Evolutionary conservation across 2,797 vertebrate species (phyloP), one percentile per base, ranked within the genome.

Genomic region (Natrix natrix): DNA sequence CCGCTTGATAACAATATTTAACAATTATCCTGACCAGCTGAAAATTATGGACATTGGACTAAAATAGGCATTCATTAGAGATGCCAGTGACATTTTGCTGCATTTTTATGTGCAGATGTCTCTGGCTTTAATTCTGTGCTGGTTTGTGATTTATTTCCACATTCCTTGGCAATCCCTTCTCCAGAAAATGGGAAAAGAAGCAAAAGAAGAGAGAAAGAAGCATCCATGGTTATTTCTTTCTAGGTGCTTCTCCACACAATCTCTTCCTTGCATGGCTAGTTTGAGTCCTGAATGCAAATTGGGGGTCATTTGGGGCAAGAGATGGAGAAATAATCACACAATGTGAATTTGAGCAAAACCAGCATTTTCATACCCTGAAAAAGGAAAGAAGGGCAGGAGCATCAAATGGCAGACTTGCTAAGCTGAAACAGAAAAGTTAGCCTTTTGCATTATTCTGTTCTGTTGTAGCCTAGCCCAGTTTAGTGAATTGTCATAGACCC

Each of bases 361-460:
- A 55, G 87, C 93, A 95, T 91, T 91, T 96, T 97, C 96, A 93
- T 91, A 95, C 92, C 93, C 96, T 90, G 95, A 93, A 94, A 97
- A 96, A 97, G 95, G 94, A 86, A 95, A 98, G 95, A 95, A 95
- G 95, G 96, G 94, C 96, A 95, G 95, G 1, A 94, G 95, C 95
- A 96, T 95, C 96, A 95, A 96, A 94, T 88, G 97, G 94, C 97
- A 98, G 97, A 89, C 61, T 97, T 98, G 95, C 97, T 97, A 97
- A 48, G 0, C 74, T 83, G 37, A 48, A 48, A 24, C 4, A 83
- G 37, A 83, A 48, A 48, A 20, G 4, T 48, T 83, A 83, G 24
- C 8, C 74, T 11, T 83, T 37, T 83, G 20, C 20, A 24, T 48
- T 37, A 69, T 74, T 37, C n/a, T 74, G 16, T 74, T 3, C 66